Percentiles rank a stretch among this genome's conserved stretches.
Evolutionary conservation across 2,888 invertebrate genomes (phyloP).

Genomic region (Thelaira solivaga): DNA sequence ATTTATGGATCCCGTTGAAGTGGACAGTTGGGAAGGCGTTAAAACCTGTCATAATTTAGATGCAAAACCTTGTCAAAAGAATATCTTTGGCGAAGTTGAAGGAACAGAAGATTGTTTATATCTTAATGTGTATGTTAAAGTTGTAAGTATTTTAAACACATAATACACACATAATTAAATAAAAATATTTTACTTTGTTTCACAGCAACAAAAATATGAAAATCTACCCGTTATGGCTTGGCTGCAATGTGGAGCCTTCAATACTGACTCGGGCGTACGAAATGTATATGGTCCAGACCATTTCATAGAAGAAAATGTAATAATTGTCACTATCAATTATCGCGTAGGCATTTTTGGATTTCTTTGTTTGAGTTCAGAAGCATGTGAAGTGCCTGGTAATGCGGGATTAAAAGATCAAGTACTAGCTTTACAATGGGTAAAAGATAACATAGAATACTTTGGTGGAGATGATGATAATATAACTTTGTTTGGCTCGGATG

Average conservation of each 20-base stretch:
- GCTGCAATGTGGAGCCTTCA: slow-evolving; percentile 77
- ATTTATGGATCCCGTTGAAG: slow-evolving; percentile 76
- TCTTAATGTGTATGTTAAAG: slow-evolving; percentile 74
- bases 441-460: slow-evolving; percentile 76
- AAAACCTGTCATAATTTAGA: slow-evolving; percentile 75
- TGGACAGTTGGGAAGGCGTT: slow-evolving; percentile 76
- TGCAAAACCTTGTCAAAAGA: slow-evolving; percentile 73
- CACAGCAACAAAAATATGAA: slow-evolving; percentile 62
- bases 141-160: slow-evolving; percentile 61
- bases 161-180: background rate
- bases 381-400: slow-evolving; percentile 78
- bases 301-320: slow-evolving; percentile 75
- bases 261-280: slow-evolving; percentile 70
- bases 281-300: slow-evolving; percentile 74
- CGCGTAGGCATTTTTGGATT: slow-evolving; percentile 77
- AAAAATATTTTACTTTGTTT: background rate
- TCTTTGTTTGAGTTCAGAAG: slow-evolving; percentile 74
- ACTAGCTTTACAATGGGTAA: slow-evolving; percentile 78
- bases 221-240: slow-evolving; percentile 75
- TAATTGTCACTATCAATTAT: slow-evolving; percentile 76
- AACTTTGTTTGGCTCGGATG: slow-evolving; percentile 79
- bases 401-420: slow-evolving; percentile 78
- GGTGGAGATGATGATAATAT: slow-evolving; percentile 78
- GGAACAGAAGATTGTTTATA: slow-evolving; percentile 78
- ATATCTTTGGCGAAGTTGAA: slow-evolving; percentile 73